Conservation (phyloP, 2,888 invertebrate genomes). For the Netelia fuscicornis region DNA sequence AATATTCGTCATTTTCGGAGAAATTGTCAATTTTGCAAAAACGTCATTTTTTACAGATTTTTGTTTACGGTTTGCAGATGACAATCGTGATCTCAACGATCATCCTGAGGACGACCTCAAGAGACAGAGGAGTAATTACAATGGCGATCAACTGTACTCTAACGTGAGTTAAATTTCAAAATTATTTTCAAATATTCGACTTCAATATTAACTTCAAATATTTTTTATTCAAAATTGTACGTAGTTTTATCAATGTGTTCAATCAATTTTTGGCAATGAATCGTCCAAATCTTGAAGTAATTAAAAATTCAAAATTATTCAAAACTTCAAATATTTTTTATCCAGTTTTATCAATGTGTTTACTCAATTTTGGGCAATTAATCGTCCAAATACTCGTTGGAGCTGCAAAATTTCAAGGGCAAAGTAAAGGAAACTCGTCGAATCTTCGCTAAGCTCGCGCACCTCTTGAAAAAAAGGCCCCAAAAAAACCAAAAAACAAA, state of each 20-base stretch:
- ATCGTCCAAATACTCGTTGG: background rate
- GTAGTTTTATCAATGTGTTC: background rate
- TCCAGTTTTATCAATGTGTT: background rate
- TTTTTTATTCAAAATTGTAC: background rate
- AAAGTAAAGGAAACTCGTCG: background rate
- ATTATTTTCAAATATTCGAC: too few relatives aligned
- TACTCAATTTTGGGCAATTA: too few relatives aligned
- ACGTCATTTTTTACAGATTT: background rate
- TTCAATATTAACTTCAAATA: too few relatives aligned
- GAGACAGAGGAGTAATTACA: slow-evolving; percentile 94
- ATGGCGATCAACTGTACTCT: slow-evolving; percentile 95
- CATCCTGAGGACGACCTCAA: slow-evolving; percentile 95
- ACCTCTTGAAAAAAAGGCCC: slow-evolving; percentile 25
- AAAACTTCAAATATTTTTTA: background rate
- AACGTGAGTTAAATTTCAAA: slow-evolving; percentile 88
- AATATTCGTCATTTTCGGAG: background rate
- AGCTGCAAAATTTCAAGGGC: background rate
- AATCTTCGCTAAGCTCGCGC: slow-evolving; percentile 2
- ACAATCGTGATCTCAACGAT: slow-evolving; percentile 95
- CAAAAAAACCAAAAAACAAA: background rate
- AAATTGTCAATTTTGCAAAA: background rate
- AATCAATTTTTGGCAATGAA: too few relatives aligned
- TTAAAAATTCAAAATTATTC: background rate
- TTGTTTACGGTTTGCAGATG: slow-evolving; percentile 86
- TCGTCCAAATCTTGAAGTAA: background rate